phyloP scores from a whole-genome alignment of 2,888 invertebrate genomes.

The Conops quadrifasciatus region DNA sequence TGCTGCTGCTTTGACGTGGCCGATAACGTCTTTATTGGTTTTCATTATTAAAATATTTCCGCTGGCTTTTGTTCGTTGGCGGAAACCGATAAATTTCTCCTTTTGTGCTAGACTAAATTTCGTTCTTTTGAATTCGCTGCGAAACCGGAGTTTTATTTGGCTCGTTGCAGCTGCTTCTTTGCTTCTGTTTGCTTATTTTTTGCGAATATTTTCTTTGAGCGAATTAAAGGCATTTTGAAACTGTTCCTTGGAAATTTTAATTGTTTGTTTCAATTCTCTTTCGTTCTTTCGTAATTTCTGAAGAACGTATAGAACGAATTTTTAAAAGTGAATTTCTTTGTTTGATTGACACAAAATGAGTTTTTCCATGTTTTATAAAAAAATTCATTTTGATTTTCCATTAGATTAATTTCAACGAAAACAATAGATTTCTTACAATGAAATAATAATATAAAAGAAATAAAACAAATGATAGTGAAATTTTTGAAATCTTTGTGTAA shows the following conservation, averaged over 20 bases:
- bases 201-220: constrained; percentile 17
- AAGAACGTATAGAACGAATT: not conserved
- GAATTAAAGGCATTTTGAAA: not conserved
- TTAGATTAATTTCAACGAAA: not conserved
- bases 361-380: not conserved
- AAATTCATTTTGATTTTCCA: not conserved
- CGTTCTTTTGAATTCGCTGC: constrained; percentile 9
- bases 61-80: not conserved
- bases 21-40: constrained; percentile 29
- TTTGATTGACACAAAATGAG: not conserved
- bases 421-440: not conserved
- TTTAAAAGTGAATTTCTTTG: not conserved
- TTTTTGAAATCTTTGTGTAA: no score
- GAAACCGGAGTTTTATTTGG: not conserved
- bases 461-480: no score
- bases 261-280: not conserved
- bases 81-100: constrained; percentile 10
- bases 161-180: not conserved
- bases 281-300: no score
- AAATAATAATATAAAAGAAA: no score
- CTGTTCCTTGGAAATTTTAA: not conserved
- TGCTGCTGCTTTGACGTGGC: not conserved
- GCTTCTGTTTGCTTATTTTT: not conserved
- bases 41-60: constrained; percentile 27
- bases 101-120: constrained; percentile 10